Evolutionary conservation across 2,113 vertebrate species (phyloP).

Genomic region (Nannospalax galili): DNA sequence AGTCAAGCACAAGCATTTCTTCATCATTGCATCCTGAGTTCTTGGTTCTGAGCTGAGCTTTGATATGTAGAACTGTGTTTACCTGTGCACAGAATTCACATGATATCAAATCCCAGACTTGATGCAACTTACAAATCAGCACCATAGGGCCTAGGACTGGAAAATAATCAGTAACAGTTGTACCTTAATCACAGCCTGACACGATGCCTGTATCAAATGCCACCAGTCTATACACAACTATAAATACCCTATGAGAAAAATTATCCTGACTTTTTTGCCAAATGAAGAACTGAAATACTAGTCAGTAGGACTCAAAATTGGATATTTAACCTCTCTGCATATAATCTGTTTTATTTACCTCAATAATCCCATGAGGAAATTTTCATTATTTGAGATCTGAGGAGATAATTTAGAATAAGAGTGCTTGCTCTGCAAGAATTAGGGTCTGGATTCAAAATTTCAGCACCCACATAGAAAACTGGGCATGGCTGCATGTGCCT

Average conservation of each 20-base stretch:
- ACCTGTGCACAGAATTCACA: background rate
- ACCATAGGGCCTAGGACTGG: background rate
- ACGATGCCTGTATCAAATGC: background rate
- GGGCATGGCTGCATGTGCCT: background rate
- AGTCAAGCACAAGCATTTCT: background rate
- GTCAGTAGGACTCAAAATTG: background rate
- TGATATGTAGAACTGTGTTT: background rate
- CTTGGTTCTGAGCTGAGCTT: background rate
- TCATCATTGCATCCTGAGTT: background rate
- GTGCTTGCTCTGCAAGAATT: background rate
- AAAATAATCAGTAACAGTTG: background rate
- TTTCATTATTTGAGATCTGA: background rate
- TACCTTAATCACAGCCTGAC: background rate
- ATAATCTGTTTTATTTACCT: slow-evolving; percentile 25
- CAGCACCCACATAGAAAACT: background rate
- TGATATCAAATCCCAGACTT: background rate
- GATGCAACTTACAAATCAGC: slow-evolving; percentile 52
- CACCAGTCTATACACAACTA: too few species aligned
- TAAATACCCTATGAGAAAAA: too few species aligned
- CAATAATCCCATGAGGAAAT: background rate
- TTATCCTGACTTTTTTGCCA: background rate
- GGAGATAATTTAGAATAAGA: background rate
- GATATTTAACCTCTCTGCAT: background rate
- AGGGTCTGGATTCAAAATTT: background rate
- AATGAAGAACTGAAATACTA: background rate